phyloP scores from a whole-genome alignment of 2,113 vertebrate genomes.

The Lutjanus erythropterus region DNA sequence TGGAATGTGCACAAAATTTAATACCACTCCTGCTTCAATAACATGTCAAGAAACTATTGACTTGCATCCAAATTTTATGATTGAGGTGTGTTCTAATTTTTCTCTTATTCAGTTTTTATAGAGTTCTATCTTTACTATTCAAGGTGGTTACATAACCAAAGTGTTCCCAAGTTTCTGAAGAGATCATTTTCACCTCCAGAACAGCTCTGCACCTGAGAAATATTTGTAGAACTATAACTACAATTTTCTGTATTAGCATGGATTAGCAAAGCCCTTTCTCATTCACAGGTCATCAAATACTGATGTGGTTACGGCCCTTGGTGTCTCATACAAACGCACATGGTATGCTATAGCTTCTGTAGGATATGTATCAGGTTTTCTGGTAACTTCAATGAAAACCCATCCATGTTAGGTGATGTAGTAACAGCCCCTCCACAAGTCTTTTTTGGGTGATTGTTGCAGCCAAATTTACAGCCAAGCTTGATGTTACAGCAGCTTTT shows the following conservation, averaged over 20 bases:
- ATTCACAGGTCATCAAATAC: no score
- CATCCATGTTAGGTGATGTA: no score
- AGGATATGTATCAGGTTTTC: no score
- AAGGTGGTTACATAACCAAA: not conserved
- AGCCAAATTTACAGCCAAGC: no score
- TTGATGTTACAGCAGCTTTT: no score
- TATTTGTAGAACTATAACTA: slow-evolving; percentile 23
- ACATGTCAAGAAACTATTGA: not conserved
- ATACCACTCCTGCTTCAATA: not conserved
- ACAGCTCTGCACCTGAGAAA: slow-evolving; percentile 50
- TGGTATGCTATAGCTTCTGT: no score
- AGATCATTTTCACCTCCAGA: not conserved
- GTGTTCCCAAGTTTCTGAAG: not conserved
- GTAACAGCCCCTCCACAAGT: no score
- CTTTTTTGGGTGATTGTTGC: no score
- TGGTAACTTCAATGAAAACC: no score
- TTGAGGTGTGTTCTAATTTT: not conserved
- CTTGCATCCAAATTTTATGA: not conserved
- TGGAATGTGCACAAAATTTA: not conserved
- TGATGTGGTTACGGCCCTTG: no score
- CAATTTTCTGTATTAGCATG: not conserved
- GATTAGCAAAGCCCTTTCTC: no score
- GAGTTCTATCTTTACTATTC: not conserved
- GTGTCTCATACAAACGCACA: no score
- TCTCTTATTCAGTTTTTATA: not conserved